Evolutionary conservation across 2,888 invertebrate species (phyloP).

Genomic region (Eupithecia subumbrata): DNA sequence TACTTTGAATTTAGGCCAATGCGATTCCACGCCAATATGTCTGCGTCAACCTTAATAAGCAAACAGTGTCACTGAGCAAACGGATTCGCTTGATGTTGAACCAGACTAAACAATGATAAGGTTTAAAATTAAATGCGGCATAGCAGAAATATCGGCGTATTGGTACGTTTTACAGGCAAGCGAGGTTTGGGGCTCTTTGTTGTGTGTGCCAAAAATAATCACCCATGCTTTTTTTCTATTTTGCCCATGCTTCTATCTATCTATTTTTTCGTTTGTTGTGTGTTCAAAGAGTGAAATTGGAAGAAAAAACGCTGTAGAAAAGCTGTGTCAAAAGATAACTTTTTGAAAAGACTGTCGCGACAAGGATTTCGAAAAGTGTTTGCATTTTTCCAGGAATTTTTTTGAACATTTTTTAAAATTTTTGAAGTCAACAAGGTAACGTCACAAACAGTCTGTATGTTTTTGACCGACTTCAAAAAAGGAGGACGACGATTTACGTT

Average conservation of each 20-base stretch:
- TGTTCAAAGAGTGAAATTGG: too few species aligned
- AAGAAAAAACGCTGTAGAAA: too few species aligned
- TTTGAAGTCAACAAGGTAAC: too few species aligned
- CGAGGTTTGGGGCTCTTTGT: not conserved
- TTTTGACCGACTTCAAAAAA: too few species aligned
- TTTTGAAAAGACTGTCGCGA: too few species aligned
- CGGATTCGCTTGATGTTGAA: constrained; percentile 17
- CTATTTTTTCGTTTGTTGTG: too few species aligned
- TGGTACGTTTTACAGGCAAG: not conserved
- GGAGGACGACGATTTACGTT: too few species aligned
- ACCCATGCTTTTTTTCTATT: not conserved
- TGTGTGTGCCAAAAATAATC: not conserved
- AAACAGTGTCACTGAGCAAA: constrained; percentile 27
- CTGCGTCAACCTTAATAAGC: constrained; percentile 13
- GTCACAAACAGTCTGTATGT: too few species aligned
- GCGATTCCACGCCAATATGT: not conserved
- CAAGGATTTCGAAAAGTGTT: too few species aligned
- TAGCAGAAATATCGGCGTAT: not conserved
- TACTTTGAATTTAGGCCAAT: not conserved
- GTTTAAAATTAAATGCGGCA: not conserved
- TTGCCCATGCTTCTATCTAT: not conserved
- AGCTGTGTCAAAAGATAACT: too few species aligned
- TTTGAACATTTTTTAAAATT: too few species aligned
- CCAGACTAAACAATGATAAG: constrained; percentile 12
- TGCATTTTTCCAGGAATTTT: too few species aligned